Evolutionary conservation across 1,140 invertebrate genomes (phyloP).

Genomic region (Rhysida immarginata): DNA sequence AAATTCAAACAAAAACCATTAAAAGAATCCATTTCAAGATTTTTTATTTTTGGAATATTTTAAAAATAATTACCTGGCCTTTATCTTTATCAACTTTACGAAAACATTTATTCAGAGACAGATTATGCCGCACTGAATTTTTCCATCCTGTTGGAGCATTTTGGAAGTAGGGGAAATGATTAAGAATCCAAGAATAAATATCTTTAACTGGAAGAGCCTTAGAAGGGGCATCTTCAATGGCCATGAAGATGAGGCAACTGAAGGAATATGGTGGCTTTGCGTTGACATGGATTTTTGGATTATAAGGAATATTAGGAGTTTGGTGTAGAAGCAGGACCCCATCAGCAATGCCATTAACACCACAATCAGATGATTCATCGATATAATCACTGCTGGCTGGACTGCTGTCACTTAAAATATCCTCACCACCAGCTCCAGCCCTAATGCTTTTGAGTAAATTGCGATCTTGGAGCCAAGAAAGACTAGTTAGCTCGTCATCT

Average conservation of each 20-base stretch:
- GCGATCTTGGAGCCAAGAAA: slow-evolving; percentile 79
- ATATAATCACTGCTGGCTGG: slow-evolving; percentile 8
- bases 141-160: slow-evolving; percentile 39
- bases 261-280: slow-evolving; percentile 90
- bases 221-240: slow-evolving; percentile 75
- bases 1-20: too few relatives aligned
- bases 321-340: slow-evolving; percentile 5
- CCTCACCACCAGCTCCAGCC: slow-evolving; percentile 2
- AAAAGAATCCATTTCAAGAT: too few relatives aligned
- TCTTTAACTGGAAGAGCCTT: slow-evolving; percentile 88
- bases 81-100: slow-evolving; percentile 41
- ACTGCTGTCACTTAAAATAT: slow-evolving; percentile 2
- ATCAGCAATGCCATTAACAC: slow-evolving; percentile 12
- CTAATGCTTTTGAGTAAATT: slow-evolving; percentile 45
- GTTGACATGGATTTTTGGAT: slow-evolving; percentile 52
- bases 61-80: slow-evolving; percentile 48
- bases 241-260: slow-evolving; percentile 93
- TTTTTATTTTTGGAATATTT: too few relatives aligned
- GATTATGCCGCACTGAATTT: slow-evolving; percentile 40
- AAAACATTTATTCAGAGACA: slow-evolving; percentile 40
- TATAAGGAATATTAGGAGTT: slow-evolving; percentile 27
- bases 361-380: slow-evolving; percentile 15
- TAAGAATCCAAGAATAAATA: slow-evolving; percentile 93
- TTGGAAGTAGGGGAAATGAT: slow-evolving; percentile 38
- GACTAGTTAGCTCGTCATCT: slow-evolving; percentile 73